Percentiles rank a stretch among this genome's conserved stretches.
These are phyloP conservation scores for Euglossa dilemma DNA, from an alignment of 1,140 invertebrate species.

Conservation along the genomic window DNA sequence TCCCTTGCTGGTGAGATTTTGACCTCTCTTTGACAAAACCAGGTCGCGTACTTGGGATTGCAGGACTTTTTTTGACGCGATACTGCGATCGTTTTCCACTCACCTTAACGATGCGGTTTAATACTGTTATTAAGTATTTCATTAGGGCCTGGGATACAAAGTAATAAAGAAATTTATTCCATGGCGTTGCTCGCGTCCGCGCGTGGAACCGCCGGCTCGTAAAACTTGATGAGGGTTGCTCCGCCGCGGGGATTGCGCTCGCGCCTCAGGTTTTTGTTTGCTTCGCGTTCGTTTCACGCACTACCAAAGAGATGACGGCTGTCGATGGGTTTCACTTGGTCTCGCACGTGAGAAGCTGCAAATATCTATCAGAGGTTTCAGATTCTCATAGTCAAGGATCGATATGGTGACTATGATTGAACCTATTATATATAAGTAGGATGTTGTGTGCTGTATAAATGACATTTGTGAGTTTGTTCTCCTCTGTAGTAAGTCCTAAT, in stretches of 20 bases:
- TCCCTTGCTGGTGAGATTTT: neutral
- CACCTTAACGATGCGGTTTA: constrained; percentile 28
- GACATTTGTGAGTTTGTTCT: too few relatives aligned
- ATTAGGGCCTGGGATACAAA: constrained; percentile 19
- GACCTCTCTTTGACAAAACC: neutral
- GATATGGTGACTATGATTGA: too few relatives aligned
- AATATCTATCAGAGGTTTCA: too few relatives aligned
- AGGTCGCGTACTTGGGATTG: neutral
- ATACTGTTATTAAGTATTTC: constrained; percentile 44
- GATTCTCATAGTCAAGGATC: too few relatives aligned
- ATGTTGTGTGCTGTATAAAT: too few relatives aligned
- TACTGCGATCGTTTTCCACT: constrained; percentile 4
- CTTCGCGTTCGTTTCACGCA: neutral
- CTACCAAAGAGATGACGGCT: neutral
- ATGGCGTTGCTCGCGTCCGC: too few relatives aligned
- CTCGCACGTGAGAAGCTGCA: neutral
- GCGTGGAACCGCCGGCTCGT: constrained; percentile 12
- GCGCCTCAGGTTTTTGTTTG: neutral
- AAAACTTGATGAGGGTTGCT: constrained; percentile 33
- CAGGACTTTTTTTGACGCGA: constrained; percentile 21
- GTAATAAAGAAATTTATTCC: constrained; percentile 52
- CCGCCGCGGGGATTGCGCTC: neutral
- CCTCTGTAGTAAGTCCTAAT: too few relatives aligned
- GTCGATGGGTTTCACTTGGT: neutral
- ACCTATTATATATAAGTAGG: too few relatives aligned